phyloP scores from a whole-genome alignment of 2,888 invertebrate species.

The Clitarchus hookeri region DNA sequence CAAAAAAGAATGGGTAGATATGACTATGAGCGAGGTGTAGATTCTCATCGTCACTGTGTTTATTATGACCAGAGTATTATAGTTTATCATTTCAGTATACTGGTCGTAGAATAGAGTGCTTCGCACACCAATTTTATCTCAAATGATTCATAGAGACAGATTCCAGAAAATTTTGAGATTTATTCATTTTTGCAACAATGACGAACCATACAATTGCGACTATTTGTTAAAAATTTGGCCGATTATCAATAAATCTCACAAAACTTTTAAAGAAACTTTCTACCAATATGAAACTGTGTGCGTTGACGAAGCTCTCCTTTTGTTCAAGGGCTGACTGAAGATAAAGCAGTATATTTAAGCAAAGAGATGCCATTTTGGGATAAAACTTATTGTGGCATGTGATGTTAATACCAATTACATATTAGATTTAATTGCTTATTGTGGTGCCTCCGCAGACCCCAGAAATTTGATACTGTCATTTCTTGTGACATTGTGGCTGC shows the following conservation, averaged over 20 bases:
- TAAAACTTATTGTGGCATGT: not conserved
- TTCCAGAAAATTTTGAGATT: not conserved
- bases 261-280: not conserved
- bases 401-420: not conserved
- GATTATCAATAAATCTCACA: not conserved
- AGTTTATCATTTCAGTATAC: not conserved
- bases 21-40: no score
- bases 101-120: not conserved
- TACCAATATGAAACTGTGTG: not conserved
- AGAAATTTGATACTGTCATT: not conserved
- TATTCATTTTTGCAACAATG: not conserved
- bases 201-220: not conserved
- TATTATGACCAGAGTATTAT: not conserved
- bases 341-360: not conserved
- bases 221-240: not conserved
- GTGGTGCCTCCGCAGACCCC: no score
- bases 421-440: conserved; percentile 18
- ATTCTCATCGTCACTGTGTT: no score
- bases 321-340: not conserved
- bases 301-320: not conserved
- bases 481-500: not conserved
- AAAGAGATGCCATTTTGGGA: not conserved
- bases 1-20: no score
- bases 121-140: not conserved
- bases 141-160: not conserved